Conservation (phyloP, 2,888 invertebrate species). For the Schizaphis graminum region DNA sequence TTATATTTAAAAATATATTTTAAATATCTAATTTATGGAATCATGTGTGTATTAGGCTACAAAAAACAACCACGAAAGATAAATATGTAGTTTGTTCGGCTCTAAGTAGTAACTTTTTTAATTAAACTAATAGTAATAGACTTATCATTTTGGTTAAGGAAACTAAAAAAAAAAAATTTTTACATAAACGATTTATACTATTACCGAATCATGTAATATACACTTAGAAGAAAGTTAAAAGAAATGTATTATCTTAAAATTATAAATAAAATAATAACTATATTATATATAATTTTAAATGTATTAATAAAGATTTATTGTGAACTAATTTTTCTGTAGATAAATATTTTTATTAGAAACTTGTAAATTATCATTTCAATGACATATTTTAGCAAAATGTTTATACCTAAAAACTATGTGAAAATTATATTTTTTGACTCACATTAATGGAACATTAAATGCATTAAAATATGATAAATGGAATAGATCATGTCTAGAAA, state of each 20-base stretch:
- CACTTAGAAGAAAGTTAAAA: not conserved
- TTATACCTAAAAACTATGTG: not conserved
- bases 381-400: not conserved
- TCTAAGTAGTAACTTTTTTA: not conserved
- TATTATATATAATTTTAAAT: not conserved
- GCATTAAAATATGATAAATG: constrained; percentile 37
- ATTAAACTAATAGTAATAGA: not conserved
- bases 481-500: constrained; percentile 23
- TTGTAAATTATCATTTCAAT: not conserved
- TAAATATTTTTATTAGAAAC: not conserved
- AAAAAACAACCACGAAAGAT: not conserved
- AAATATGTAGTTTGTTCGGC: not conserved
- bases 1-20: not conserved
- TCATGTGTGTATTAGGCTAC: not conserved
- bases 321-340: not conserved
- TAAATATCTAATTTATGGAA: not conserved
- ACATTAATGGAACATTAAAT: not conserved
- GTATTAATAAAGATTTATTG: not conserved
- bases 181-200: not conserved
- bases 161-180: not conserved
- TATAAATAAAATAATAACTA: not conserved
- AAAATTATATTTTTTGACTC: not conserved
- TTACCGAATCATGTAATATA: not conserved
- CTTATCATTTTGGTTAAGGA: not conserved
- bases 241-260: not conserved